phyloP scores from a whole-genome alignment of 2,888 invertebrate genomes.

The Cerastoderma edule region DNA sequence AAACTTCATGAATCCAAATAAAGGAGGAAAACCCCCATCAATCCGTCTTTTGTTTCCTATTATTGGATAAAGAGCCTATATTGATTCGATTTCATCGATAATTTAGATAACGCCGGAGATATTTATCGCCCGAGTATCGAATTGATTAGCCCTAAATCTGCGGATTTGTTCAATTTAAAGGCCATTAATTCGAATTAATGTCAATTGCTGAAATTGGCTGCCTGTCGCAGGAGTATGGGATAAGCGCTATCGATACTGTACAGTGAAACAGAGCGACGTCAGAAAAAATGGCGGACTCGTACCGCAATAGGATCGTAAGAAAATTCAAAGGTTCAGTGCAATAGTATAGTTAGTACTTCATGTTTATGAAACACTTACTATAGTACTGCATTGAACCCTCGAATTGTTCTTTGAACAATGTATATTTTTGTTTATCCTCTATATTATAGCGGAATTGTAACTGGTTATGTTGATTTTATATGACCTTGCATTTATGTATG shows the following conservation, averaged over 20 bases:
- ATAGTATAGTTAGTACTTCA: no score
- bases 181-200: constrained; percentile 63
- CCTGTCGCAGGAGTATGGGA: constrained; percentile 8
- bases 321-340: no score
- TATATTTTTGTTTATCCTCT: no score
- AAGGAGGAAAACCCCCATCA: constrained; percentile 50
- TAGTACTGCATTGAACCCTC: no score
- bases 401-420: no score
- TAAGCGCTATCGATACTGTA: constrained; percentile 10
- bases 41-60: constrained; percentile 54
- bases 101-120: constrained; percentile 52
- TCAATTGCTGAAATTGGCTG: constrained; percentile 51
- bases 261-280: no score
- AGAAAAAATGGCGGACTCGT: no score
- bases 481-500: no score
- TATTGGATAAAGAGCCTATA: constrained; percentile 49
- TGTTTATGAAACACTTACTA: no score
- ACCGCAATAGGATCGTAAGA: no score
- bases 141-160: constrained; percentile 59
- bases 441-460: no score
- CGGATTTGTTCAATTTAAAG: constrained; percentile 60
- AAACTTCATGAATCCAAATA: constrained; percentile 63
- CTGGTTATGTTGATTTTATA: no score
- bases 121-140: constrained; percentile 55
- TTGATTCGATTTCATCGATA: constrained; percentile 63